A percentile compares a stretch with the other conserved stretches of the same genome.
Conservation (phyloP, 2,888 invertebrate species). For the Archips xylosteana region DNA sequence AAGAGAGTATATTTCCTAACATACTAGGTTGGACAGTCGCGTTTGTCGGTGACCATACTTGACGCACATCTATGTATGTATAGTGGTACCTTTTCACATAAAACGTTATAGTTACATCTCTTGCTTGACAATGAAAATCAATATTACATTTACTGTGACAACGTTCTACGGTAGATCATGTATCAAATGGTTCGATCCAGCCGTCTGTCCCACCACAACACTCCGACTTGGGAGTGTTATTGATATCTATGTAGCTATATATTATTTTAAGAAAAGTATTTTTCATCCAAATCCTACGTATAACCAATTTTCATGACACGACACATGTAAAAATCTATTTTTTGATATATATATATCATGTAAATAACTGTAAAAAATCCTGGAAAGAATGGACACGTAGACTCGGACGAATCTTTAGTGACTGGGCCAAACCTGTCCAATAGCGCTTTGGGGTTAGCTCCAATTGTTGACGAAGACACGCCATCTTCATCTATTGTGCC, state of each 20-base stretch:
- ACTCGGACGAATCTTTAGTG: not conserved
- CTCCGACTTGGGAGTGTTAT: too few species aligned
- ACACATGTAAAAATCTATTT: slow-evolving; percentile 49
- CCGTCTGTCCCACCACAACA: too few species aligned
- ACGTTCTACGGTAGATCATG: too few species aligned
- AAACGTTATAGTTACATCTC: too few species aligned
- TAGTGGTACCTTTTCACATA: too few species aligned
- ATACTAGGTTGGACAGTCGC: not conserved
- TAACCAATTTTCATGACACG: slow-evolving; percentile 5
- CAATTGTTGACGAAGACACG: not conserved
- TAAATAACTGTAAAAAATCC: slow-evolving; percentile 24
- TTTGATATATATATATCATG: slow-evolving; percentile 46
- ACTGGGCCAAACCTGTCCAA: not conserved
- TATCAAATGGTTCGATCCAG: too few species aligned
- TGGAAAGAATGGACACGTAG: not conserved
- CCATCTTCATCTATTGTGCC: not conserved
- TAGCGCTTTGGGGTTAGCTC: not conserved
- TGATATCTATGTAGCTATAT: not conserved
- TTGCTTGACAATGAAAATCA: too few species aligned
- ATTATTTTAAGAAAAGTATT: slow-evolving; percentile 31
- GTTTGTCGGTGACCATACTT: not conserved
- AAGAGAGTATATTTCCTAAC: too few species aligned
- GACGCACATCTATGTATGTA: too few species aligned
- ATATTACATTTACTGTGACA: too few species aligned
- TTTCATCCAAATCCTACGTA: slow-evolving; percentile 26